Base-by-base conservation (phyloP, 2,888 invertebrate species). In the Synergus laeviventris region DNA sequence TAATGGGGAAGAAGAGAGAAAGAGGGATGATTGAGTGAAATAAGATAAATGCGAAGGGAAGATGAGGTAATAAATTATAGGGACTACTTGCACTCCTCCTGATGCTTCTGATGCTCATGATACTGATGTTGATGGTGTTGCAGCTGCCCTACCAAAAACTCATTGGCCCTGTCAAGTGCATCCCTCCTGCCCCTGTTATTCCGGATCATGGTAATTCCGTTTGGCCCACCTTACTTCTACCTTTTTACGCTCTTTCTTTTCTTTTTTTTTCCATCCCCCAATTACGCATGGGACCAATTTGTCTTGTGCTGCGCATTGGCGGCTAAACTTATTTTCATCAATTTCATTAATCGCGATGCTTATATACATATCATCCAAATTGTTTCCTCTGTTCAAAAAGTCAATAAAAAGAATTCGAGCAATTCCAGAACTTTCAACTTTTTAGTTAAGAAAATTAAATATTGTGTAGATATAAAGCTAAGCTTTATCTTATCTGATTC, bases 111-210 rank as follows among this genome's bases (percentile, higher is more conserved):
- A 64, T 64, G 64, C 39, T 31, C 31, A 31, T 31, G 31, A 31
- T 64, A 21, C 64, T 64, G 62, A 66, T 70, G 64, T 21, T 39
- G 45, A 49, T 70, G 64, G 45, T 49, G 83, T 81, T 80, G 85
- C 85, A 84, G 84, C 81, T 84, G 84, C 82, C 36, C 82, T 77
- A 76, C 82, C 84, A 84, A 84, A 84, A 85, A 84, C 82, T 81
- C 81, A 83, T 84, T 84, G 83, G 81, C 79, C 81, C 80, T 77
- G 66, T 76, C 60, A 76, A 75, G 60, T 78, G 77, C 79, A 79
- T 38, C 81, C 79, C 75, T 79, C 70, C 74, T 74, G 42, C 75
- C 45, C 73, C 54, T 70, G 56, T 39, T 60, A 59, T 56, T 45
- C 54, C 66, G 64, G 39, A 66, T 59, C 70, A 31, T 59, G 73